Base-by-base conservation (phyloP, 2,888 invertebrate genomes). In the Ichneumoninae sp. region DNA sequence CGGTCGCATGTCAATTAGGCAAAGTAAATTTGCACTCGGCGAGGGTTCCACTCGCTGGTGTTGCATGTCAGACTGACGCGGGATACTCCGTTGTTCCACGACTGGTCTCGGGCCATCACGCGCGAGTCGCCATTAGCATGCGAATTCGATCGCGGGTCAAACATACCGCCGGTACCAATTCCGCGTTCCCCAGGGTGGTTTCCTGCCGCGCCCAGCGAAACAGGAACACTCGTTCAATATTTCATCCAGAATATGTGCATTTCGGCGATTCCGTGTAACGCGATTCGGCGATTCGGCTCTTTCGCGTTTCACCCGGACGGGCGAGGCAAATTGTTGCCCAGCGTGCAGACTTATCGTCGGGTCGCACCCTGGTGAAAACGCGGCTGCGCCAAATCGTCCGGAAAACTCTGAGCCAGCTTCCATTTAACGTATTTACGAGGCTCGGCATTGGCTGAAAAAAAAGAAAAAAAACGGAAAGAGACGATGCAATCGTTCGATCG, bases 1-100 rank as follows among this genome's bases (percentile, higher is more conserved):
- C n/a, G 68, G 36, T 77, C 69, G 40, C 73, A 74, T 36, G 10
- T 73, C 81, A 77, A 84, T 84, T 77, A 81, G 44, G 19, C 77
- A 73, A 69, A 81, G 68, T 69, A 57, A 81, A 84, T 77, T 73
- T 71, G 50, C 71, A 33, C 71, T 3, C 26, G 36, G 50, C 52
- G 16, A 7, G 16, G 78, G 36, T 36, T 30, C 30, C 26, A 33
- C 16, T 13, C 57, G 13, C n/a, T 22, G 33, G 44, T 71, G 33
- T 65, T 54, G 33, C 57, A n/a, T 19, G 44, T 26, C 22, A 70
- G 44, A 76, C 54, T 76, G 40, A 68, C 19, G 30, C 30, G 33
- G 19, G 30, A 16, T 16, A 47, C 44, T 13, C 44, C 16, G 44
- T 16, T 16, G 40, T 47, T n/a, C n/a, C 50, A 54, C 13, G 33